Conservation (phyloP, 2,113 vertebrate species). For the Naja naja region DNA sequence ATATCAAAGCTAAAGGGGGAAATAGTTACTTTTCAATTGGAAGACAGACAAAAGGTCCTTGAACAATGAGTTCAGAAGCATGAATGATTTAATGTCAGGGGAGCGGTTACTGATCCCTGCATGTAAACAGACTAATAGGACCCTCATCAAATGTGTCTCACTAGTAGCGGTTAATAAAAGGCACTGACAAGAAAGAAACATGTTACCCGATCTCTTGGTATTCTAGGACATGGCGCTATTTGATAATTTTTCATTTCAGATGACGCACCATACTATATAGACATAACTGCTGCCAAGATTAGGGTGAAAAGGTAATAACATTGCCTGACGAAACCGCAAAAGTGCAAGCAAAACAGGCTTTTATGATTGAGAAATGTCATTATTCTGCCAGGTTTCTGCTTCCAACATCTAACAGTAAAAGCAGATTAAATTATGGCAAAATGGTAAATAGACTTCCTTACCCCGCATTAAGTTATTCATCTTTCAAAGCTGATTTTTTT, state of each 20-base stretch:
- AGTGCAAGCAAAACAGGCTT: not conserved
- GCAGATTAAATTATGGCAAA: slow-evolving; percentile 12
- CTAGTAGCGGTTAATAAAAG: slow-evolving; percentile 19
- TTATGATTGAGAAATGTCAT: not conserved
- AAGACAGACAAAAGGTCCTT: not conserved
- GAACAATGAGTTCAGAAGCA: slow-evolving; percentile 1
- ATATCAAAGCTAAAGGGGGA: not conserved
- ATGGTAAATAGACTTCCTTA: not conserved
- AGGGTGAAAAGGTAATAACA: not conserved
- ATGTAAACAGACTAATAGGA: slow-evolving; percentile 1
- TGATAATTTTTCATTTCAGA: not conserved
- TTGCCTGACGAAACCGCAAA: not conserved
- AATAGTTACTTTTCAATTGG: not conserved
- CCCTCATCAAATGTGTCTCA: not conserved
- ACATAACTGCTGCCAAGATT: not conserved
- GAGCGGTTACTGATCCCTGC: not conserved
- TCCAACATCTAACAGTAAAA: not conserved
- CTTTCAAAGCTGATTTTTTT: not conserved
- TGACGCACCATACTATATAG: not conserved
- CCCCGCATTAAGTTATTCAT: not conserved
- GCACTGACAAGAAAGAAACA: not conserved
- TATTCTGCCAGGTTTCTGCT: not conserved
- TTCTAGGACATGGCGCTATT: not conserved
- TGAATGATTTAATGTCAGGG: not conserved
- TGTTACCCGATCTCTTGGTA: not conserved